Evolutionary conservation across 2,797 vertebrate species (phyloP), one percentile per base, ranked within the genome.

Genomic region (Liparis tanakae): DNA sequence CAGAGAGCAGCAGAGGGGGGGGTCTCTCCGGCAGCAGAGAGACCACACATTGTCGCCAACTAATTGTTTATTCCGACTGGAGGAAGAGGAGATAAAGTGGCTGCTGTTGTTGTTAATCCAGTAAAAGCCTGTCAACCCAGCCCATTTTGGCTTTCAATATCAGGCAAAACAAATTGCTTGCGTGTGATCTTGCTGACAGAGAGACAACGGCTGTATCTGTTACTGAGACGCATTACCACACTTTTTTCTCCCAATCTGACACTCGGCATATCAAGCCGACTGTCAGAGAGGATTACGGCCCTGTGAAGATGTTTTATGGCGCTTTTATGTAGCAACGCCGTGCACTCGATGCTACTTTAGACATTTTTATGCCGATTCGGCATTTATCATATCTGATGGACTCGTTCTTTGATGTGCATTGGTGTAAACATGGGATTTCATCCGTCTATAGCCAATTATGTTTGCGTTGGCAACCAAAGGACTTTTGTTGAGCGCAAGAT

Each of bases 91-190:
- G 72, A 76, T 79, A 82, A 73, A 85, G 76, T 37, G 50, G 65
- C 80, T 76, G 83, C 72, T 83, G 86, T 86, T 76, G 73, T 64
- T 71, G 81, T 77, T 87, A 85, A 88, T 85, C 79, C 75, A 48
- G 73, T 74, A 61, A 82, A 83, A 78, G 83, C 64, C 80, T 78
- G 78, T 83, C 77, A 71, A 62, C 67, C 30, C 39, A 34, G 68
- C 74, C 76, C 75, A 75, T 84, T 85, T 77, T 60, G 71, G 62
- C 76, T 82, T 70, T 78, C 76, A 75, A 48, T 72, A 75, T 78
- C 71, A 82, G 81, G 80, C 51, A 71, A 79, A 1, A 74, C 60
- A 69, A 87, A 85, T 74, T 80, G 80, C 58, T 57, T 61, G 74
- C 76, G 81, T 78, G 72, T 80, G 70, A 75, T 78, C 59, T 67